Percentiles rank a stretch among this genome's conserved stretches.
These are phyloP conservation scores for Agonopterix arenella DNA, from an alignment of 2,888 invertebrate species.

Conservation along the genomic window DNA sequence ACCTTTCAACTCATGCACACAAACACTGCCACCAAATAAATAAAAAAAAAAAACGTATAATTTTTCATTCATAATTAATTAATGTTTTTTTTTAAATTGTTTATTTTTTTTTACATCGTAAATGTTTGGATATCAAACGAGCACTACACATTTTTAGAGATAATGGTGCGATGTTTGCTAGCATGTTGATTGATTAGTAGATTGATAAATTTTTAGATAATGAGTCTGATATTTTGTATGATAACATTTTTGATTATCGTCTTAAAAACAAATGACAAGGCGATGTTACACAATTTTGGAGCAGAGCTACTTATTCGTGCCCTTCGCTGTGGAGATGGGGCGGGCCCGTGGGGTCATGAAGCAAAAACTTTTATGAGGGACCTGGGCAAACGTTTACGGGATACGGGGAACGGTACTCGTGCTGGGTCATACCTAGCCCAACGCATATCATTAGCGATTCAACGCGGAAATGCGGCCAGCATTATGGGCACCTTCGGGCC, in stretches of 20 bases:
- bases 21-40: background rate
- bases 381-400: no score
- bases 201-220: conserved; percentile 1
- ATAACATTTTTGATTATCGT: conserved; percentile 1
- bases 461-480: no score
- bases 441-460: no score
- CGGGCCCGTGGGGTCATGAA: no score
- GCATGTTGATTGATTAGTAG: conserved; percentile 1
- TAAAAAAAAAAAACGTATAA: background rate
- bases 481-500: no score
- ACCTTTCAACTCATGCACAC: background rate
- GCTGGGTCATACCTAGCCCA: no score
- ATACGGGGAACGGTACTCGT: no score
- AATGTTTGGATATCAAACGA: background rate
- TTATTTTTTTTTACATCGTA: conserved; percentile 1
- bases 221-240: background rate
- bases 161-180: background rate
- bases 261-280: no score
- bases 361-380: no score
- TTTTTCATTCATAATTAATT: conserved; percentile 1
- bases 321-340: no score
- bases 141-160: background rate
- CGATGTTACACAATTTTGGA: no score
- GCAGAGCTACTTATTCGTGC: no score
- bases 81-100: background rate